phyloP scores from a whole-genome alignment of 2,797 vertebrate species.

The Cephalopachus bancanus region DNA sequence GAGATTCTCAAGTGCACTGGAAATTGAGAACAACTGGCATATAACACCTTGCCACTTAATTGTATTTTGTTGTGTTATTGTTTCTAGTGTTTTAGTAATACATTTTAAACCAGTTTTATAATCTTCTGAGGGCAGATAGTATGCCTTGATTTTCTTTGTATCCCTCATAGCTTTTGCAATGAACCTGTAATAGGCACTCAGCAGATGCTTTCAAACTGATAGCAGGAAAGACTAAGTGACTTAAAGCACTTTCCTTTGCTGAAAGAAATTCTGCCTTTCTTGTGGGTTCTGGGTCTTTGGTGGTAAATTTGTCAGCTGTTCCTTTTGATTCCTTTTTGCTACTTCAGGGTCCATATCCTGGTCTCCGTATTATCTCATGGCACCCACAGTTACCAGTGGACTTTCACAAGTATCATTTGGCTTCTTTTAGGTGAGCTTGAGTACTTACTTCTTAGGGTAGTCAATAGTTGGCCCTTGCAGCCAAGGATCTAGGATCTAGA shows the following conservation, averaged over 20 bases:
- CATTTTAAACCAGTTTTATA: neutral
- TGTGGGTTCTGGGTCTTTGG: neutral
- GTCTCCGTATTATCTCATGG: neutral
- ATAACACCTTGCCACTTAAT: neutral
- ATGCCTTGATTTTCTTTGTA: neutral
- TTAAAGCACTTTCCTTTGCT: neutral
- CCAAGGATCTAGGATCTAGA: neutral
- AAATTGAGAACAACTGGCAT: neutral
- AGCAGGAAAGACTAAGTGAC: neutral
- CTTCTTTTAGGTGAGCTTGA: neutral
- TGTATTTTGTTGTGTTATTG: neutral
- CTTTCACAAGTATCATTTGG: neutral
- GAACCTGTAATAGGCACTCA: neutral
- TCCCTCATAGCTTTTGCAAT: neutral
- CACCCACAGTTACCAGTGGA: neutral
- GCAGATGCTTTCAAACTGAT: neutral
- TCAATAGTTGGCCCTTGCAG: neutral
- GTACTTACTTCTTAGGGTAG: neutral
- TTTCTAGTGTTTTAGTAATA: slow-evolving; percentile 26
- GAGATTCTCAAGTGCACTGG: neutral
- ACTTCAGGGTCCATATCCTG: accelerated
- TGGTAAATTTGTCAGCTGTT: neutral
- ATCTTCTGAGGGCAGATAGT: neutral
- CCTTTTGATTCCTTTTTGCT: neutral
- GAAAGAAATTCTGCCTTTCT: neutral